Conservation (phyloP, 2,888 invertebrate genomes). For the Stictocephala bisonia region DNA sequence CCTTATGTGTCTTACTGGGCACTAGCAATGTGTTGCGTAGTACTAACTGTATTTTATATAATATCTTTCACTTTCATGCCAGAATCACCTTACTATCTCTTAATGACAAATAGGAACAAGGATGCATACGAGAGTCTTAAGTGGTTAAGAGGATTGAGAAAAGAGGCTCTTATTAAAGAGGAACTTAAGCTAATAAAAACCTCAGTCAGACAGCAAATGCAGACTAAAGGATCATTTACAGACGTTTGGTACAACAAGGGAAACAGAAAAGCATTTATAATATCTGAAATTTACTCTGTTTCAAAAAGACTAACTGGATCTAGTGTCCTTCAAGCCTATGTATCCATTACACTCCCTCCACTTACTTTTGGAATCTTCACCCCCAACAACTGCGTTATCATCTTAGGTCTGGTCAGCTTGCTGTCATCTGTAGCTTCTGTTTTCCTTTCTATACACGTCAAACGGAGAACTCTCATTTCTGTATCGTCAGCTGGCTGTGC, state of each 20-base stretch:
- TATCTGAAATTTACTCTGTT: conserved; percentile 70
- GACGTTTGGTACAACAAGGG: conserved; percentile 69
- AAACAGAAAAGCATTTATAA: conserved; percentile 73
- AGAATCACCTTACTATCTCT: conserved; percentile 72
- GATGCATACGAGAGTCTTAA: conserved; percentile 63
- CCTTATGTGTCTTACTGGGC: conserved; percentile 62
- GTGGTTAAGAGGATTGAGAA: conserved; percentile 62
- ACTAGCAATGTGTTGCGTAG: conserved; percentile 65
- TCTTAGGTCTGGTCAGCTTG: conserved; percentile 71
- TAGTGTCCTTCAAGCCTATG: conserved; percentile 73
- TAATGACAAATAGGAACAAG: conserved; percentile 67
- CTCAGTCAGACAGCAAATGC: conserved; percentile 63
- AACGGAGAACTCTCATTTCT: conserved; percentile 73
- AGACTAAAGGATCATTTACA: conserved; percentile 67
- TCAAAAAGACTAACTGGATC: conserved; percentile 74
- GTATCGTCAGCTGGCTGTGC: conserved; percentile 64
- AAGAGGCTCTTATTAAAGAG: conserved; percentile 64
- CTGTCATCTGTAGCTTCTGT: conserved; percentile 70
- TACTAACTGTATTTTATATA: conserved; percentile 67
- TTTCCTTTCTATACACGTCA: conserved; percentile 72
- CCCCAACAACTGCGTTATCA: conserved; percentile 70
- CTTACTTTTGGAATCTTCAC: conserved; percentile 65
- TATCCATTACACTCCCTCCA: conserved; percentile 71
- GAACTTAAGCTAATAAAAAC: conserved; percentile 60
- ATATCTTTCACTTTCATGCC: conserved; percentile 70